Conservation (phyloP, 2,113 vertebrate species). For the Electrona antarctica region DNA sequence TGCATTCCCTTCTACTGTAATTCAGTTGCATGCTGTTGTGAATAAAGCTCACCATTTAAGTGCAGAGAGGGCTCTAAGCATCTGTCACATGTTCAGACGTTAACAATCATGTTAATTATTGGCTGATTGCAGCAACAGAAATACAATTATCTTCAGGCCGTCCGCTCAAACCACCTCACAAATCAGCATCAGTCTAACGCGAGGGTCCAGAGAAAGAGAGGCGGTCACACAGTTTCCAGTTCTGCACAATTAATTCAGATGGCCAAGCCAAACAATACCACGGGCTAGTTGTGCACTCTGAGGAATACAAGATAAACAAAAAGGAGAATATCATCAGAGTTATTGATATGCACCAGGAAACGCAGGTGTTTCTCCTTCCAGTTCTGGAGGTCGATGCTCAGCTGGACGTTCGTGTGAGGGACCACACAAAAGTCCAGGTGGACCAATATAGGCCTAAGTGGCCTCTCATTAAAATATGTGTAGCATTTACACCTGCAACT, state of each 20-base stretch:
- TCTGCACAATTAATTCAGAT: conserved; percentile 34
- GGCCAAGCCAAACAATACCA: conserved; percentile 49
- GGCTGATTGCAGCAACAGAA: conserved; percentile 54
- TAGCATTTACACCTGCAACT: conserved; percentile 43
- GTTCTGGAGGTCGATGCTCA: conserved; percentile 3
- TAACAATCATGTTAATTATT: conserved; percentile 50
- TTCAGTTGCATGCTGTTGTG: not conserved
- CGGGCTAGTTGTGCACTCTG: conserved; percentile 27
- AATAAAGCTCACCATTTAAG: conserved; percentile 23
- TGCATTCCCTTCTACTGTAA: not conserved
- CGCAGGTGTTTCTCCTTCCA: conserved; percentile 64
- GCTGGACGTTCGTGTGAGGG: conserved; percentile 16
- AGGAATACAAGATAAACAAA: conserved; percentile 55
- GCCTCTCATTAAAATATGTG: conserved; percentile 2
- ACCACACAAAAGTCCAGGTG: conserved; percentile 37
- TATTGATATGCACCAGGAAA: conserved; percentile 46
- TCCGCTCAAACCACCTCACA: conserved; percentile 1
- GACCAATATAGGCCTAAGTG: conserved; percentile 6
- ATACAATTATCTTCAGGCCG: conserved; percentile 36
- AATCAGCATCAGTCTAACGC: conserved; percentile 5
- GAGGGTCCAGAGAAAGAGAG: conserved; percentile 27
- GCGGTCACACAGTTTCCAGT: conserved; percentile 11
- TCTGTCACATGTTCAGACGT: conserved; percentile 5
- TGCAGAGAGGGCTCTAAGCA: not conserved
- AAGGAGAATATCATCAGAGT: conserved; percentile 32